Conservation (phyloP, 2,888 invertebrate species). For the Chrysina gloriosa region DNA sequence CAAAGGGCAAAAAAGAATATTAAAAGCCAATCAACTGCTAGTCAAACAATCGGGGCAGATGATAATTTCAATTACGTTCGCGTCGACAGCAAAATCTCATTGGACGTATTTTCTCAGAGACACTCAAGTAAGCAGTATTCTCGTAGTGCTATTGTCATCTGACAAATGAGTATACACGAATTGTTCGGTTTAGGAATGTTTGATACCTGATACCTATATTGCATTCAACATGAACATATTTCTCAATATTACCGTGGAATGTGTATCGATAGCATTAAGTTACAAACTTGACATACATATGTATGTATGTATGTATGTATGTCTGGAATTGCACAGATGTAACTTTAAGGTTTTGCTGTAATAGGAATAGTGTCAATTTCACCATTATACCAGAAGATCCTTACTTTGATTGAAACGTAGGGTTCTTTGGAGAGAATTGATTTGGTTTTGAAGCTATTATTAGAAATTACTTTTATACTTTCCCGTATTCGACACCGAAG, state of each 20-base stretch:
- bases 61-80: slow-evolving; percentile 42
- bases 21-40: slow-evolving; percentile 36
- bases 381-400: no score
- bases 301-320: no score
- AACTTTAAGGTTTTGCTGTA: no score
- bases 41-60: slow-evolving; percentile 36
- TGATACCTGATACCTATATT: slow-evolving; percentile 17
- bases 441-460: no score
- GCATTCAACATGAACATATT: neutral
- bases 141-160: slow-evolving; percentile 33
- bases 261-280: no score
- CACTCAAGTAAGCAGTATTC: slow-evolving; percentile 36
- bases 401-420: no score
- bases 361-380: no score
- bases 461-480: no score
- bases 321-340: no score
- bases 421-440: no score
- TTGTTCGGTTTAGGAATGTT: slow-evolving; percentile 34
- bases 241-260: neutral
- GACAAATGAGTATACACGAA: slow-evolving; percentile 41
- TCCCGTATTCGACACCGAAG: no score
- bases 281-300: no score
- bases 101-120: slow-evolving; percentile 36
- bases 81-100: slow-evolving; percentile 34
- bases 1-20: slow-evolving; percentile 18